Conservation (phyloP, 2,888 invertebrate genomes). For the Lepeophtheirus nordmannii region DNA sequence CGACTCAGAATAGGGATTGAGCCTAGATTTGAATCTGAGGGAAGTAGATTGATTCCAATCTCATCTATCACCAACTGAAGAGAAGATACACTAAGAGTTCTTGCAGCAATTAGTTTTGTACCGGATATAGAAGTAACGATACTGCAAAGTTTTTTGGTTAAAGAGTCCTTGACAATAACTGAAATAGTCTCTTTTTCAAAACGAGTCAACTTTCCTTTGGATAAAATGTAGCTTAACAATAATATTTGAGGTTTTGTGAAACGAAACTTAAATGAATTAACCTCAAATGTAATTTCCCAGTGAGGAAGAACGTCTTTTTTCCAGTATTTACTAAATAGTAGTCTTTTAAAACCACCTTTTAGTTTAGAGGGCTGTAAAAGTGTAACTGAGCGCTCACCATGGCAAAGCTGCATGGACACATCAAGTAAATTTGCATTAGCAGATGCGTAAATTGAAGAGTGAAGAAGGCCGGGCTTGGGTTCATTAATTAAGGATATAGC, state of each 20-base stretch:
- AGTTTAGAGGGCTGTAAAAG: neutral
- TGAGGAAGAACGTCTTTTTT: neutral
- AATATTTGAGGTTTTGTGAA: constrained; percentile 8
- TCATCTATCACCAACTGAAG: neutral
- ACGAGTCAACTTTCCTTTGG: neutral
- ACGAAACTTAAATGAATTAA: constrained; percentile 8
- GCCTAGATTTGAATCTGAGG: neutral
- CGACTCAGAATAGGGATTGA: neutral
- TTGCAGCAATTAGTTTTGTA: neutral
- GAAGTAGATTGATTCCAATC: neutral
- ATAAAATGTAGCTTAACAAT: neutral
- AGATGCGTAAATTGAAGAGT: neutral
- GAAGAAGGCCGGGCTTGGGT: neutral
- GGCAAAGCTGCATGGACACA: neutral
- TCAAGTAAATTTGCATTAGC: neutral
- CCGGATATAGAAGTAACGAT: constrained; percentile 1
- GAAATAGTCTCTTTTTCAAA: neutral
- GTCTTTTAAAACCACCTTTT: neutral
- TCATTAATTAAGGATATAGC: neutral
- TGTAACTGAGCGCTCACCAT: neutral
- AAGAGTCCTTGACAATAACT: neutral
- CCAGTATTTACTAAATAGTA: neutral
- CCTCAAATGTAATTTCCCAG: neutral
- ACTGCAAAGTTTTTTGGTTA: constrained; percentile 5
- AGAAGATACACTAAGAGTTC: neutral